Percentiles rank a stretch among this genome's conserved stretches.
Evolutionary conservation across 1,140 invertebrate genomes (phyloP).

Genomic region (Antheraea mylitta): DNA sequence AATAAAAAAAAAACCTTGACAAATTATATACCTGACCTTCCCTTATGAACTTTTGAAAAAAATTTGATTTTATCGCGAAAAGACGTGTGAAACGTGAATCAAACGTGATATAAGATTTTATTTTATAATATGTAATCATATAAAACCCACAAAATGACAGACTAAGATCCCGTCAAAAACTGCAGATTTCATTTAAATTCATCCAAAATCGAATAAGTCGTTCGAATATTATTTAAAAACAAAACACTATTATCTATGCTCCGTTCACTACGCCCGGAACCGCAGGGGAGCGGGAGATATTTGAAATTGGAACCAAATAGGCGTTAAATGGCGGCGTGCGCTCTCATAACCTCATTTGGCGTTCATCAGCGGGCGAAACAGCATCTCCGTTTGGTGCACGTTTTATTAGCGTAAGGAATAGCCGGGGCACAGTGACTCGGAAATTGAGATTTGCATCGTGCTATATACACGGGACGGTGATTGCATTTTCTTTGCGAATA

Average conservation of each 20-base stretch:
- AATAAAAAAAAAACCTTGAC: too few species aligned
- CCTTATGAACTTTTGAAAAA: too few species aligned
- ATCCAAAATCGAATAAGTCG: not conserved
- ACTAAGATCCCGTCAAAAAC: too few species aligned
- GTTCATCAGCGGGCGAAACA: slow-evolving; percentile 75
- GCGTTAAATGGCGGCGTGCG: slow-evolving; percentile 77
- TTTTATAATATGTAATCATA: too few species aligned
- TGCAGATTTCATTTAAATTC: slow-evolving; percentile 1
- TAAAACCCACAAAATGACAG: too few species aligned
- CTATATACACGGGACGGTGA: slow-evolving; percentile 61
- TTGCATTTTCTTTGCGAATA: slow-evolving; percentile 76
- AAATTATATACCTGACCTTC: too few species aligned
- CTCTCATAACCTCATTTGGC: slow-evolving; percentile 76
- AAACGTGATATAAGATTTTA: too few species aligned
- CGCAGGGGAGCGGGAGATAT: slow-evolving; percentile 65
- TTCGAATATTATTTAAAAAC: slow-evolving; percentile 30
- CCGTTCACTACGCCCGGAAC: slow-evolving; percentile 58
- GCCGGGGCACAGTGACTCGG: slow-evolving; percentile 66
- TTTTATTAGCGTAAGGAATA: slow-evolving; percentile 78
- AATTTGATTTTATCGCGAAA: too few species aligned
- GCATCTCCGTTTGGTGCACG: slow-evolving; percentile 72
- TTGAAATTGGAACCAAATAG: slow-evolving; percentile 79
- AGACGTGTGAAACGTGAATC: too few species aligned
- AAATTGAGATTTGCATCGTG: slow-evolving; percentile 74
- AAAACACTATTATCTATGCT: slow-evolving; percentile 70